Evolutionary conservation across 1,140 invertebrate genomes (phyloP).

Genomic region (Penaeus chinensis): DNA sequence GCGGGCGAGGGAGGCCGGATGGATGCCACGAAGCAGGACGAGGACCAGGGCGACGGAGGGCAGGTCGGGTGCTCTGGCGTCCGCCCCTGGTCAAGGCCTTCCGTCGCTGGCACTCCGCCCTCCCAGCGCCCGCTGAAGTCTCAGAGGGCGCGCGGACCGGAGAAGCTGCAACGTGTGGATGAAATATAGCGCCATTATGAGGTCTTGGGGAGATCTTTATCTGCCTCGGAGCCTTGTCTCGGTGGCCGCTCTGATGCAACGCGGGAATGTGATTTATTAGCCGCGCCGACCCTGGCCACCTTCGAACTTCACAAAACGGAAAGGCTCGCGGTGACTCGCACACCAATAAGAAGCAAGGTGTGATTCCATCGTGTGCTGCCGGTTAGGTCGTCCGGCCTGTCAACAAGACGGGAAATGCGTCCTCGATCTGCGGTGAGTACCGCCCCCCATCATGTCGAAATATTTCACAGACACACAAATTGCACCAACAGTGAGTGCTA

Average conservation of each 20-base stretch:
- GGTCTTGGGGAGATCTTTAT: conserved; percentile 59
- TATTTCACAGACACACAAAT: no score
- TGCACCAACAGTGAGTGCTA: no score
- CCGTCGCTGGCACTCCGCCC: neutral
- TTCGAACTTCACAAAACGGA: conserved; percentile 50
- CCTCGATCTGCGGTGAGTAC: no score
- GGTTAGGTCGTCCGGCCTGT: no score
- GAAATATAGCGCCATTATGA: conserved; percentile 60
- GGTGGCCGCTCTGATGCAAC: conserved; percentile 50
- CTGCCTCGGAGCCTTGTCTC: conserved; percentile 48
- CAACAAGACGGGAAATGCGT: no score
- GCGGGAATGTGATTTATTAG: conserved; percentile 40
- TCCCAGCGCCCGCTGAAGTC: neutral
- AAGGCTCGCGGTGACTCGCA: conserved; percentile 25
- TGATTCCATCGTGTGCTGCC: neutral
- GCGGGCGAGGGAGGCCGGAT: neutral
- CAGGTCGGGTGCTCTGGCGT: no score
- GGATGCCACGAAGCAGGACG: neutral
- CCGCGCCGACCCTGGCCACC: conserved; percentile 3
- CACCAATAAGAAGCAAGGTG: conserved; percentile 42
- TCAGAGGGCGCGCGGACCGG: conserved; percentile 13
- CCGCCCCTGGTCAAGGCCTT: no score
- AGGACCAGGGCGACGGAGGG: neutral
- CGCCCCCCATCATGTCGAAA: no score
- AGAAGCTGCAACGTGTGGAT: conserved; percentile 49